Evolutionary conservation across 2,797 vertebrate genomes (phyloP), one percentile per base, ranked within the genome.

Genomic region (Margarornis squamiger): DNA sequence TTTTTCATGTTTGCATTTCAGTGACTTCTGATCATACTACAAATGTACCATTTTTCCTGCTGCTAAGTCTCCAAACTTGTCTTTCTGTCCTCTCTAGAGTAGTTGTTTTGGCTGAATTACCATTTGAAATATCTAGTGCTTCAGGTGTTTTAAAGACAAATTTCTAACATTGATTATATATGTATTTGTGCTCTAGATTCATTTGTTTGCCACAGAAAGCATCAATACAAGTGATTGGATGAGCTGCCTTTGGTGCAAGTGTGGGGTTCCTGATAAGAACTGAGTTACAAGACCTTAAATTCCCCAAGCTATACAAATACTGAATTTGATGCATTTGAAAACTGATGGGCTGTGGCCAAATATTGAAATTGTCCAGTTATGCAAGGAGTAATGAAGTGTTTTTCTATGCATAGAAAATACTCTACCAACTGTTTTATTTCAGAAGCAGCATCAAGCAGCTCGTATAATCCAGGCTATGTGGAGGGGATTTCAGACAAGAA

Each of bases 391-490:
- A 52, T 66, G 39, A 83, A 52, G 16, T 88, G 58, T 0, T 15
- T 88, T 89, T 87, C 27, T 84, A 76, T 82, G 59, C 59, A 74
- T 58, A 52, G 63, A 77, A 91, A 86, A 86, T 90, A 79, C 51
- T 49, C 20, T 88, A 36, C 63, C 22, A 72, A 77, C 61, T 74
- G 27, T 34, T 90, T 91, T 88, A 32, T 97, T 98, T 97, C 96
- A 98, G 97, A 98, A 98, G 93, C 96, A 94, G 34, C 97, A 98
- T 96, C 97, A 94, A 88, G 99, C 99, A 43, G 99, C 98, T 23
- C 98, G 98, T 87, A 87, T 98, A 95, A 99, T 99, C 97, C 99
- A 99, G 97, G 99, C 99, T 61, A 96, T 80, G 0, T 99, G 99
- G 99, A 98, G 98, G 81, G 99, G 99, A 77, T 98, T 98, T 96